These are phyloP conservation scores for Leptinotarsa defecta DNA, from an alignment of 1,140 invertebrate genomes.

Conservation along the genomic window DNA sequence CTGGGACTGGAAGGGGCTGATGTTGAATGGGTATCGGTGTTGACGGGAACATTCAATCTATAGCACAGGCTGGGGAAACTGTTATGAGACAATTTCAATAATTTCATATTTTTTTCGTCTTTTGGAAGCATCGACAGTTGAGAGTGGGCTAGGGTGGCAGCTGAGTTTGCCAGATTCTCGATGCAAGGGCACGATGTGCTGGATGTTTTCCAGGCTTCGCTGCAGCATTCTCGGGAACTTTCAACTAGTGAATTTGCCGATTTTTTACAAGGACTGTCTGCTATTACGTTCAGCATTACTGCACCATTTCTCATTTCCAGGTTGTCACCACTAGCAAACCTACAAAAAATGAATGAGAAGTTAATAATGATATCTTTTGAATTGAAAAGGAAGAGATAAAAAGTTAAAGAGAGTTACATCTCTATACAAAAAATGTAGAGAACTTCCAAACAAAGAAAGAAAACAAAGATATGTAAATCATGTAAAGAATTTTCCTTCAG, in stretches of 20 bases:
- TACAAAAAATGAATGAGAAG: neutral
- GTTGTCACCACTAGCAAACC: slow-evolving; percentile 70
- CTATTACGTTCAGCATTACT: slow-evolving; percentile 57
- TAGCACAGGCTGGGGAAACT: slow-evolving; percentile 54
- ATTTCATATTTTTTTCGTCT: slow-evolving; percentile 41
- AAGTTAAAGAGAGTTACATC: too few relatives aligned
- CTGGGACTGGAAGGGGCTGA: slow-evolving; percentile 61
- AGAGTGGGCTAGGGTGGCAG: slow-evolving; percentile 50
- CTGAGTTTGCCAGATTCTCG: slow-evolving; percentile 59
- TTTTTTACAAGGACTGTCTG: slow-evolving; percentile 59
- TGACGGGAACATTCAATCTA: slow-evolving; percentile 39
- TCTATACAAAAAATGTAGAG: too few relatives aligned
- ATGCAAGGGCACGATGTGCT: slow-evolving; percentile 68
- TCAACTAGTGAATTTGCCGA: slow-evolving; percentile 47
- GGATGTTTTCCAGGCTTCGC: slow-evolving; percentile 57
- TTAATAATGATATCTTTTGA: too few relatives aligned
- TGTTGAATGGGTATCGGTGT: slow-evolving; percentile 43
- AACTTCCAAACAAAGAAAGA: too few relatives aligned
- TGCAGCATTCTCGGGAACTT: slow-evolving; percentile 54
- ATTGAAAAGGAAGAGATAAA: too few relatives aligned
- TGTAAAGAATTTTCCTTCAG: too few relatives aligned
- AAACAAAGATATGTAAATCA: too few relatives aligned
- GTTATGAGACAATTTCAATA: slow-evolving; percentile 37
- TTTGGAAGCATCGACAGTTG: slow-evolving; percentile 50
- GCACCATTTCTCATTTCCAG: slow-evolving; percentile 43